A percentile compares a stretch with the other conserved stretches of the same genome.
phyloP scores from a whole-genome alignment of 1,140 invertebrate species.

The Notospermus geniculatus region DNA sequence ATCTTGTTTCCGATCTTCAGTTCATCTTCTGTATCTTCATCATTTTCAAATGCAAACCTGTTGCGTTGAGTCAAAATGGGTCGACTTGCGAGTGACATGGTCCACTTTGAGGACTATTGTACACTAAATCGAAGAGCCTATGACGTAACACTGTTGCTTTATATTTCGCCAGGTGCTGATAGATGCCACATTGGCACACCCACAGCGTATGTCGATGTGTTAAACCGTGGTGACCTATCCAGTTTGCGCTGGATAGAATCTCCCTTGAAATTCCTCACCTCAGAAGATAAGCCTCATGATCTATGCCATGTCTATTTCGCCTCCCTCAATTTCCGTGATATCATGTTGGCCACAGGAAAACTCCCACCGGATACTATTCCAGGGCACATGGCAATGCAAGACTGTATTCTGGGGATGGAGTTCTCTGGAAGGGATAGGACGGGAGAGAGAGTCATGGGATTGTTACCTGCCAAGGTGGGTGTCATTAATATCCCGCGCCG shows the following conservation, averaged over 20 bases:
- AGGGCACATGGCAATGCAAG: constrained; percentile 63
- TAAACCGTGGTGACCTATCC: constrained; percentile 85
- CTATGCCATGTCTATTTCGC: constrained; percentile 89
- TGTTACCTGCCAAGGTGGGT: constrained; percentile 73
- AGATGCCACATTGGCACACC: too few species aligned
- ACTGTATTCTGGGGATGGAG: constrained; percentile 92
- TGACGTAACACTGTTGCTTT: too few species aligned
- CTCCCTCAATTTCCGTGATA: constrained; percentile 93
- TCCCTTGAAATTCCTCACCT: constrained; percentile 61
- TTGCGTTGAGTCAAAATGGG: too few species aligned
- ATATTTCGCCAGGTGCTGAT: too few species aligned
- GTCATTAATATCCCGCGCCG: too few species aligned
- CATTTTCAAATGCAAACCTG: too few species aligned
- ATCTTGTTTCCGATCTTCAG: too few species aligned
- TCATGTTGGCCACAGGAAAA: constrained; percentile 96
- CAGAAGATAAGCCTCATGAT: constrained; percentile 53
- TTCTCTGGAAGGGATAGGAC: constrained; percentile 74
- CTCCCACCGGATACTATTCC: constrained; percentile 91
- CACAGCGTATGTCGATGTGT: constrained; percentile 82
- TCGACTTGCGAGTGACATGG: too few species aligned
- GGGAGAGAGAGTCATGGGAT: constrained; percentile 88
- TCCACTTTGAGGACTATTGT: too few species aligned
- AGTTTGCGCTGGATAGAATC: constrained; percentile 92
- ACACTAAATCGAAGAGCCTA: too few species aligned
- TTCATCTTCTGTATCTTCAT: too few species aligned